Evolutionary conservation across 2,113 vertebrate genomes (phyloP), one percentile per base, ranked within the genome.

Genomic region (Callopanchax toddi): DNA sequence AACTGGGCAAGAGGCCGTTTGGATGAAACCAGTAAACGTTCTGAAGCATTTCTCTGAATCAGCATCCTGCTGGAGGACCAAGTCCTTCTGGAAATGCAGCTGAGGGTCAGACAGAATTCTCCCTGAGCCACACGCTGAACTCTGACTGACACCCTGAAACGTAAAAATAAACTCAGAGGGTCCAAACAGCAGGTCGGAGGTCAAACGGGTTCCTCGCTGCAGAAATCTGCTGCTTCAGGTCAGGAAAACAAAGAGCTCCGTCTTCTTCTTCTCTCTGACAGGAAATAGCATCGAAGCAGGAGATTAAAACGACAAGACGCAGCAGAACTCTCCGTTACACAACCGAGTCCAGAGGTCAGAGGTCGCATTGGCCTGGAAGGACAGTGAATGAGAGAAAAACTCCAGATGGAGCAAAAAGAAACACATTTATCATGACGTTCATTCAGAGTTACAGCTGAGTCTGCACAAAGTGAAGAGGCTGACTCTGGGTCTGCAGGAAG

Each of bases 261-360:
- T 52, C 57, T 40, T 55, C 7, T 2, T 32, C 40, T 5, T 36
- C 15, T 37, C 21, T 26, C 9, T 0, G 18, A 29, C 86, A 90
- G 89, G 89, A 91, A 91, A 88, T 85, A 15, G 82, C 86, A 74
- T 21, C 9, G 8, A 42, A 60, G 66, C 72, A 64, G 52, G 16
- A 65, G 78, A 78, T 87, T 86, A 87, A 88, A 89, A 77, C 59
- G 76, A 83, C 81, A 74, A 67, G 78, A 74, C 57, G 15, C 76
- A 79, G 79, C 87, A 90, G 71, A 87, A 83, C 26, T 7, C 62
- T 17, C 36, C 46, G 13, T 63, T 68, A 53, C 70, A 53, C 57
- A 75, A 52, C 57, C 7, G 17, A 11, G 20, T 10, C 12, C 44
- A 12, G 54, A 39, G 76, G 79, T 82, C 60, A 74, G 55, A 63